Conservation (phyloP, 2,797 vertebrate genomes). For the Psittacula derbiana region DNA sequence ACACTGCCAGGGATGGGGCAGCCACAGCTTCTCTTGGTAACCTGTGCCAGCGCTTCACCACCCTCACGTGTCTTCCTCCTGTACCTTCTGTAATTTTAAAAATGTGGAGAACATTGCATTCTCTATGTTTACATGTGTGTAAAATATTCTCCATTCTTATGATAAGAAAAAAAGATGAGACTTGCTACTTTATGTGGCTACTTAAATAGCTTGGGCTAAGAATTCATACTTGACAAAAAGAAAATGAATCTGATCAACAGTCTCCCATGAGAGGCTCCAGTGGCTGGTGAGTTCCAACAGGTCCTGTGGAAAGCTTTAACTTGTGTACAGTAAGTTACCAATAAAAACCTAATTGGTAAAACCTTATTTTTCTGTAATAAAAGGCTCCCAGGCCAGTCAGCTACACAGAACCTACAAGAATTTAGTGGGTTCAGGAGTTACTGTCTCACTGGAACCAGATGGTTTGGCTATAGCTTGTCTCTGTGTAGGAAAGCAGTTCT, state of each 20-base stretch:
- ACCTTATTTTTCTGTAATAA: background rate
- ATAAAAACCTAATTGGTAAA: background rate
- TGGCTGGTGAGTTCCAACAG: background rate
- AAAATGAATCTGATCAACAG: background rate
- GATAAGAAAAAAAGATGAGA: background rate
- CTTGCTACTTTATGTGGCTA: background rate
- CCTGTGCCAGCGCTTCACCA: background rate
- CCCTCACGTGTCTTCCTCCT: background rate
- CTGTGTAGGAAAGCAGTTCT: conserved; percentile 57
- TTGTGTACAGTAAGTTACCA: background rate
- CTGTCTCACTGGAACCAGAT: conserved; percentile 49
- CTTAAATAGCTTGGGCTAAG: background rate
- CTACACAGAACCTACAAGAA: background rate
- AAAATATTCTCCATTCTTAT: background rate
- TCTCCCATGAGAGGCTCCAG: background rate
- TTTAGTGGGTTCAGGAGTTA: conserved; percentile 17
- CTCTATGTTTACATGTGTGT: background rate
- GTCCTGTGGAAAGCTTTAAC: background rate
- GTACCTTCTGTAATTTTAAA: conserved; percentile 7
- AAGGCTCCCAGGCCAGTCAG: conserved; percentile 1
- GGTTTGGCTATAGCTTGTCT: conserved; percentile 52
- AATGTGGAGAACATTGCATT: background rate
- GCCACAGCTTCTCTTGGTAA: too few species aligned
- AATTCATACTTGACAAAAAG: background rate
- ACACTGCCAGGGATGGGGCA: too few species aligned